These are phyloP conservation scores for Theristus sp. DNA, from an alignment of 2,888 invertebrate species.

Conservation along the genomic window DNA sequence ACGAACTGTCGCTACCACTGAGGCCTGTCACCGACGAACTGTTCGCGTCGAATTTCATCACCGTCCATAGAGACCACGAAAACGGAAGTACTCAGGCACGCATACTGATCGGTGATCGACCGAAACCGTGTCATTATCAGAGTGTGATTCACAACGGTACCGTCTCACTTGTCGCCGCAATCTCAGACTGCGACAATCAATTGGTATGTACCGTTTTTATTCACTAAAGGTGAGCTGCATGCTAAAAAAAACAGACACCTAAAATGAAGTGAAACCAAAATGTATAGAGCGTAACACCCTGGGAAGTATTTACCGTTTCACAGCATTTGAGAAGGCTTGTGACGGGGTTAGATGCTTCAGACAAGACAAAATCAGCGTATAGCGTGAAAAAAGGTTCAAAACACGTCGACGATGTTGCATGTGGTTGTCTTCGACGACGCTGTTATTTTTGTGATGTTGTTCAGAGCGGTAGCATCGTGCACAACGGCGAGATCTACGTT, in stretches of 20 bases:
- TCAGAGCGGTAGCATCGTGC: conserved; percentile 24
- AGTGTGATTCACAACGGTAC: conserved; percentile 11
- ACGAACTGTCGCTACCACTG: neutral
- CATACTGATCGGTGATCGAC: neutral
- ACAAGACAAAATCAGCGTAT: too few relatives aligned
- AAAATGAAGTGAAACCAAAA: too few relatives aligned
- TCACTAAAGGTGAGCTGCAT: too few relatives aligned
- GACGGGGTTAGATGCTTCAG: too few relatives aligned
- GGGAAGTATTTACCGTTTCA: too few relatives aligned
- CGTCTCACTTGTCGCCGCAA: conserved; percentile 16
- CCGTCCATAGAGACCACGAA: neutral
- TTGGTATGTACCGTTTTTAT: conserved; percentile 13
- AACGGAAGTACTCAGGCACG: neutral
- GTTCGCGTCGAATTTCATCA: neutral
- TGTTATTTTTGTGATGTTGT: conserved; percentile 7
- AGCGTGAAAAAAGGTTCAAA: too few relatives aligned
- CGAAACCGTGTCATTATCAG: neutral
- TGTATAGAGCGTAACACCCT: too few relatives aligned
- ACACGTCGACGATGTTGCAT: too few relatives aligned
- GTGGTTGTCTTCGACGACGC: neutral
- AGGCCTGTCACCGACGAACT: neutral
- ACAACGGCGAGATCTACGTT: conserved; percentile 17
- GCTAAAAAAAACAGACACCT: too few relatives aligned
- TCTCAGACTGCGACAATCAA: conserved; percentile 22
- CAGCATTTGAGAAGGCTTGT: neutral